These are phyloP conservation scores for Globodera ellingtonae DNA, from an alignment of 1,140 invertebrate species.

Conservation along the genomic window DNA sequence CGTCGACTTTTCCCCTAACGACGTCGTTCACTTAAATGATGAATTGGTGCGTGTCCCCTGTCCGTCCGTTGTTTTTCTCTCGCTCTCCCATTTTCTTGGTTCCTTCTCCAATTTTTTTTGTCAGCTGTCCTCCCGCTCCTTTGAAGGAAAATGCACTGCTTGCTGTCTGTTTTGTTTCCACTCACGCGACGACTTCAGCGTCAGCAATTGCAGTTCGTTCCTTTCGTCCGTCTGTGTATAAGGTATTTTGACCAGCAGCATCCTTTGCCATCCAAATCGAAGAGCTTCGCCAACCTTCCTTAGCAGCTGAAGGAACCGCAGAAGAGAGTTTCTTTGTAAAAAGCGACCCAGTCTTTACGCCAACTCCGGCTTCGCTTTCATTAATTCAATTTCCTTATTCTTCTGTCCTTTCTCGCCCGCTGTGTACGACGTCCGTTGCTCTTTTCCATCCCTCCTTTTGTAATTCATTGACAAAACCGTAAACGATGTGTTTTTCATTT, in stretches of 20 bases:
- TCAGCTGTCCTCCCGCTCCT: background rate
- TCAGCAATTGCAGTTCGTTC: background rate
- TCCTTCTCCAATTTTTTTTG: background rate
- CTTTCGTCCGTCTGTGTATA: no score
- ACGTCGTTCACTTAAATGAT: background rate
- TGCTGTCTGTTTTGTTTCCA: background rate
- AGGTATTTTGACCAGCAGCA: background rate
- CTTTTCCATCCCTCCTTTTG: background rate
- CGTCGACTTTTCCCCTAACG: no score
- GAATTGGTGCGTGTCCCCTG: background rate
- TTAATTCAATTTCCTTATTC: slow-evolving; percentile 4
- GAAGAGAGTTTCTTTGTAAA: no score
- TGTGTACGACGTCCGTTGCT: no score
- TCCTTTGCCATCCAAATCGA: background rate
- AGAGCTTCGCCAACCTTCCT: background rate
- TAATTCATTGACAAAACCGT: background rate
- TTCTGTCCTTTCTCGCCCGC: background rate
- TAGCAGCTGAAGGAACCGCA: no score
- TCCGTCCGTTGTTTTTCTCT: background rate
- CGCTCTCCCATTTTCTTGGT: background rate
- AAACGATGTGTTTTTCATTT: background rate
- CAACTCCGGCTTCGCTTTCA: background rate
- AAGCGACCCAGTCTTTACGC: background rate
- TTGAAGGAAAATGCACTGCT: background rate
- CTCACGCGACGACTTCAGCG: background rate